Evolutionary conservation across 2,888 invertebrate genomes (phyloP), one percentile per base, ranked within the genome.

Genomic region (Pyrrhosoma nymphula): DNA sequence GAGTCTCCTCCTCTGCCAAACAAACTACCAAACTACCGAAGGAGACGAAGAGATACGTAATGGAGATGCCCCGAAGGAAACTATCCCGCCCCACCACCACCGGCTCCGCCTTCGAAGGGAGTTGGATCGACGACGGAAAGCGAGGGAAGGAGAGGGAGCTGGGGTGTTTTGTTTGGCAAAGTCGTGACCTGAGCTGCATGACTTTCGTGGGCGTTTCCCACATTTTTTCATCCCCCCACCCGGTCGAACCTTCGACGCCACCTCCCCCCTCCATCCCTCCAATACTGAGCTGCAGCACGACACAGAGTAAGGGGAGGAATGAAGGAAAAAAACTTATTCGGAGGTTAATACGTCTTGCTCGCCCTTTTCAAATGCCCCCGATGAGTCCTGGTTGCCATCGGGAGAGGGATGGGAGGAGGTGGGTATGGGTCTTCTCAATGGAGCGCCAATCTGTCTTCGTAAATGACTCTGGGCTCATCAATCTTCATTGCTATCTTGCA

Each of bases 401-500:
- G 47, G 47, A 47, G 47, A 47, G 47, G 47, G 47, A 47, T 47
- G 47, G 47, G 47, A 47, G 47, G 2, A 18, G 26, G 63, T 23
- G 16, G 35, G 60, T 2, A 60, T 20, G 16, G 26, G 89, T 55
- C 55, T 47, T 47, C 93, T 63, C 82, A 82, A 82, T 82, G 69
- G n/a, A 63, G 23, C n/a, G 69, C 69, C 82, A 60, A 69, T 93
- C 69, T 35, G 75, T 47, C 93, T 93, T 69, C 93, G 39, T 56
- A 55, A 55, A 56, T 55, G 47, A 56, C 55, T 56, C 56, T 56
- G n/a, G 63, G 30, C 69, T 93, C 69, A 93, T 47, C 93, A 47
- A 93, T 93, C 69, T 93, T 69, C 93, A 69, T 55, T 55, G 75
- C 69, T 69, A 63, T 89, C 56, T 89, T 55, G 89, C 89, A 82